Evolutionary conservation across 2,113 vertebrate species (phyloP).

Genomic region (Neogale vison): DNA sequence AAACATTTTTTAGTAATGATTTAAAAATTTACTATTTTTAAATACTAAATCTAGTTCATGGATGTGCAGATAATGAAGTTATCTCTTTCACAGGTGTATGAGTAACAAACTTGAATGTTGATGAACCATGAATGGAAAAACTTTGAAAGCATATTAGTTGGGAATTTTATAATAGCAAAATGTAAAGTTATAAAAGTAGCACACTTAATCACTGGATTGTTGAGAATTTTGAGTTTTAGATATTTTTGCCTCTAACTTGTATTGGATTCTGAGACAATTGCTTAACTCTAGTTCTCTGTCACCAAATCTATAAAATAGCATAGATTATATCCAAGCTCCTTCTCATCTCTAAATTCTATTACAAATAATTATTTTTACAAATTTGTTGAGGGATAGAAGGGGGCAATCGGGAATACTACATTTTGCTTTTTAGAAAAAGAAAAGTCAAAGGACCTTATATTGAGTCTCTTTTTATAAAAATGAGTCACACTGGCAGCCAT

Average conservation of each 20-base stretch:
- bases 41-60: neutral
- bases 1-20: neutral
- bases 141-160: neutral
- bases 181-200: neutral
- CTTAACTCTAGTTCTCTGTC: neutral
- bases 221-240: conserved; percentile 4
- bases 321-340: neutral
- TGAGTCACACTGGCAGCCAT: neutral
- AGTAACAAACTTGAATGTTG: neutral
- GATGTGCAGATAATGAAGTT: neutral
- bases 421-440: conserved; percentile 38
- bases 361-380: conserved; percentile 18
- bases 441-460: neutral
- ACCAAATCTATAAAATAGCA: neutral
- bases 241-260: neutral
- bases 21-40: neutral
- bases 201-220: neutral
- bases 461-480: conserved; percentile 28
- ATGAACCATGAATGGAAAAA: neutral
- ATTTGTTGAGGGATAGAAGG: neutral
- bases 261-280: neutral
- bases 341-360: conserved; percentile 32
- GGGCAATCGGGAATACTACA: neutral
- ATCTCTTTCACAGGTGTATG: neutral
- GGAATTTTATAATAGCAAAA: neutral